Percentiles rank a stretch among this genome's conserved stretches.
phyloP scores from a whole-genome alignment of 2,113 vertebrate species.

The Varanus salvator region DNA sequence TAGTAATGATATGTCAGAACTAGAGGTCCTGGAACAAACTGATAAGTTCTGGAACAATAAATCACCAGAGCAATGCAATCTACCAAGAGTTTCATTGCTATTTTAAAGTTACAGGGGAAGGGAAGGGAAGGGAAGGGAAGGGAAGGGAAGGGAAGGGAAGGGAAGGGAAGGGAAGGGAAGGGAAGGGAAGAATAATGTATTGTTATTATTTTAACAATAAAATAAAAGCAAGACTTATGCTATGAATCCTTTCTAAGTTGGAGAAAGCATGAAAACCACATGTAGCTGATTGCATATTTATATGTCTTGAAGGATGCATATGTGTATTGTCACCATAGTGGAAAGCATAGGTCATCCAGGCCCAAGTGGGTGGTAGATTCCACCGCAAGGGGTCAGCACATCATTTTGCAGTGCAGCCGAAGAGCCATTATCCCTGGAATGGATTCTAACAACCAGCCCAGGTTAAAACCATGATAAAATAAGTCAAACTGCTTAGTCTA shows the following conservation, averaged over 20 bases:
- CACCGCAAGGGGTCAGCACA: neutral
- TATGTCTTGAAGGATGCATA: neutral
- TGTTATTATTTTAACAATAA: neutral
- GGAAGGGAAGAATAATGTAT: neutral
- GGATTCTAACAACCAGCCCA: neutral
- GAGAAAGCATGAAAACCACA: neutral
- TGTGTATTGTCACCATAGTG: neutral
- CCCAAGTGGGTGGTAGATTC: neutral
- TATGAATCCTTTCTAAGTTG: neutral
- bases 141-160: neutral
- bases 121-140: constrained; percentile 1
- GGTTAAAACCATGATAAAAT: neutral
- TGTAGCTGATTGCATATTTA: neutral
- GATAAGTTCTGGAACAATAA: neutral
- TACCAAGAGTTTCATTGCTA: neutral
- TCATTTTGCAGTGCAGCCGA: neutral
- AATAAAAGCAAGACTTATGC: neutral
- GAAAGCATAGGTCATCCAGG: neutral
- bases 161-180: neutral
- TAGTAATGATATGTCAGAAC: neutral
- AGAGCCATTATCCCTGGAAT: neutral
- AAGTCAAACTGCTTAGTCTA: neutral
- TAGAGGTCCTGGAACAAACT: neutral
- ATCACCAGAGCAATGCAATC: neutral
- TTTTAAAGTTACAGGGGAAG: neutral